Base-by-base conservation (phyloP, 2,113 vertebrate genomes). In the Ivindomyrus marchei region DNA sequence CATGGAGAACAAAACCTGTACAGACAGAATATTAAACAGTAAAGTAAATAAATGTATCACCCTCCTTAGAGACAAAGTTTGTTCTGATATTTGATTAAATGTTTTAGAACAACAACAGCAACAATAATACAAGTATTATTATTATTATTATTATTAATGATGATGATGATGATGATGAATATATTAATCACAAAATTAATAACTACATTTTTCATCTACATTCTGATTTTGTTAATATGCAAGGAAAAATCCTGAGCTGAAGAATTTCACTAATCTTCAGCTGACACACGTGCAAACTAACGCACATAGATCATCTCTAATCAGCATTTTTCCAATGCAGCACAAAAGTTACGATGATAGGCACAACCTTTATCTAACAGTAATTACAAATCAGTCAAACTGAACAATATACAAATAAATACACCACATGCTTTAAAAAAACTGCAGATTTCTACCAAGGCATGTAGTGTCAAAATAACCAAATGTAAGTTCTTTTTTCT, bases 401-500 rank as follows among this genome's bases (percentile, higher is more conserved):
- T 46, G 3, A n/a, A 86, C 24, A 86, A 49, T 27, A 50, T 15
- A 36, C n/a, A 87, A 87, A 87, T 36, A 36, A 53, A 80, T 42
- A 80, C 15, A 36, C 19, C 5, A 39, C 36, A 77, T 19, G 70
- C 36, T 39, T 77, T 77, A 1, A 42, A 58, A 52, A 88, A 88
- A 45, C 24, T n/a, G 8, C 27, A 88, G 24, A 42, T 53, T 84
- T 58, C 84, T 27, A 47, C 50, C 93, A 92, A 92, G 91, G 91
- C 92, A 90, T 88, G 93, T 89, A 89, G 88, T 93, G 91, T 93
- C 95, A 94, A 94, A 95, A 94, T 92, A 93, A 90, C 89, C 93
- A 93, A 94, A 94, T 94, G 94, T 93, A 93, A 93, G 92, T 93
- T 92, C 93, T 93, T 91, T 92, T 39, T 93, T 92, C 93, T 94